phyloP scores from a whole-genome alignment of 1,140 invertebrate genomes.

The Pentalonia nigronervosa region DNA sequence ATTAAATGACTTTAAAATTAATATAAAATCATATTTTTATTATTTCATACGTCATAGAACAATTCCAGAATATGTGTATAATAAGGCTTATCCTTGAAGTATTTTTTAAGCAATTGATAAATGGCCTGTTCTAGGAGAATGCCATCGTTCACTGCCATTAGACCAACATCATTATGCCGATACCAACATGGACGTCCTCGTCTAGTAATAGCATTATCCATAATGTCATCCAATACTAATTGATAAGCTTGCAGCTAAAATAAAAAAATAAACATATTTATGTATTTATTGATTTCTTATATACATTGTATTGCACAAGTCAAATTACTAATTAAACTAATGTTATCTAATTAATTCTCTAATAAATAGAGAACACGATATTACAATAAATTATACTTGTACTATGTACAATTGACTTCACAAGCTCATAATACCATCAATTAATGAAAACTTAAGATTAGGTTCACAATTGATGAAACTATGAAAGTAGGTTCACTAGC shows the following conservation, averaged over 20 bases:
- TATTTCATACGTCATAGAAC: constrained; percentile 79
- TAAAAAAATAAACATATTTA: neutral
- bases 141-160: constrained; percentile 86
- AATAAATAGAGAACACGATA: too few relatives aligned
- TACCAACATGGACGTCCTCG: constrained; percentile 92
- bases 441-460: too few relatives aligned
- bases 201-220: constrained; percentile 82
- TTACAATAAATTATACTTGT: too few relatives aligned
- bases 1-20: neutral
- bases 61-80: constrained; percentile 83
- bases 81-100: constrained; percentile 80
- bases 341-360: neutral
- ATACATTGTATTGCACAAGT: too few relatives aligned
- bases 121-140: constrained; percentile 80
- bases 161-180: constrained; percentile 77
- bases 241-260: constrained; percentile 85
- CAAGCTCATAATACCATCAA: too few relatives aligned
- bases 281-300: neutral
- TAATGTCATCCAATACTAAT: constrained; percentile 88
- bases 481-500: too few relatives aligned
- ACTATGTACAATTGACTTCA: too few relatives aligned
- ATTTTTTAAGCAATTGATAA: constrained; percentile 78
- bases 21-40: constrained; percentile 48
- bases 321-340: neutral
- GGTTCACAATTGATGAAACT: too few relatives aligned